Percentiles rank a stretch among this genome's conserved stretches.
phyloP scores from a whole-genome alignment of 2,888 invertebrate genomes.

The Platypus cylindrus region DNA sequence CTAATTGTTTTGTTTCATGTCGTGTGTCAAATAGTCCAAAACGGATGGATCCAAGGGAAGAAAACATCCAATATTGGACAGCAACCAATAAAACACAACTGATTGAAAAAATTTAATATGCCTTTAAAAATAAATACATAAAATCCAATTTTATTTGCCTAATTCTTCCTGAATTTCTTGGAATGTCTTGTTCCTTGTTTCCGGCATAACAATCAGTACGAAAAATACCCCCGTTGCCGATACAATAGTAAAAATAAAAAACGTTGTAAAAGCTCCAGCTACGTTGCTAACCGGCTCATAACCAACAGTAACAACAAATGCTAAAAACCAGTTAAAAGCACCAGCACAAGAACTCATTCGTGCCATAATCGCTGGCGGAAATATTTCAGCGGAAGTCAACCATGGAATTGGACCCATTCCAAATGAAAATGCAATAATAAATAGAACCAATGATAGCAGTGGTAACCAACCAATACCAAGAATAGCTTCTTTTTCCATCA shows the following conservation, averaged over 20 bases:
- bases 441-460: constrained; percentile 55
- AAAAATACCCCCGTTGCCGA: constrained; percentile 53
- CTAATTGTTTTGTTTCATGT: too few relatives aligned
- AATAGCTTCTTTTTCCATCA: constrained; percentile 34
- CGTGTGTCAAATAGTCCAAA: too few relatives aligned
- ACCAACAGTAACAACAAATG: constrained; percentile 67
- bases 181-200: constrained; percentile 29
- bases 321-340: constrained; percentile 72
- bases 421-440: constrained; percentile 62
- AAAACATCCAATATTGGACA: too few relatives aligned
- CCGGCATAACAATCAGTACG: constrained; percentile 30
- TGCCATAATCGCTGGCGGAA: constrained; percentile 66
- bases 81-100: too few relatives aligned
- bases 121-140: too few relatives aligned
- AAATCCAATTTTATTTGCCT: constrained; percentile 5
- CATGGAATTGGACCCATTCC: constrained; percentile 68
- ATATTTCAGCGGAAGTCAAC: constrained; percentile 74
- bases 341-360: constrained; percentile 67
- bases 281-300: constrained; percentile 44
- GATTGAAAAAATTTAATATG: too few relatives aligned
- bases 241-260: constrained; percentile 61
- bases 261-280: constrained; percentile 51
- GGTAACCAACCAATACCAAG: constrained; percentile 58
- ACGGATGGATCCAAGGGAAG: too few relatives aligned
- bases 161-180: constrained; percentile 22